Base-by-base conservation (phyloP, 2,888 invertebrate genomes). In the Synanthedon myopaeformis region DNA sequence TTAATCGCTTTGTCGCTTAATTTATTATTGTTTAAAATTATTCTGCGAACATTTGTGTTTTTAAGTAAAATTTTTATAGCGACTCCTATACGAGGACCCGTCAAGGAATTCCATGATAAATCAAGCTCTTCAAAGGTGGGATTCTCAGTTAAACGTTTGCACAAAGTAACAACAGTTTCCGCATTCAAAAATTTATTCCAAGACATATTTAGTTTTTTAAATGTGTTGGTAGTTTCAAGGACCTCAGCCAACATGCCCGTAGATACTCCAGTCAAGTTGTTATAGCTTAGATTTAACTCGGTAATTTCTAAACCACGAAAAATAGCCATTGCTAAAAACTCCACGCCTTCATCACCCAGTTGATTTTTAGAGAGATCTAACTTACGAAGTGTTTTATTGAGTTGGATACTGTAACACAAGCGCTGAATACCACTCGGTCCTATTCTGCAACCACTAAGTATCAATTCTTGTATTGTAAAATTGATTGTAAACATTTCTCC, bases 151-250 rank as follows among this genome's bases (percentile, higher is more conserved):
- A 57, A 53, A n/a, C 42, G 41, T 13, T 12, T 13, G 4, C 54
- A 49, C 6, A 57, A 51, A n/a, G 49, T n/a, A 14, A 48, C 49
- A 5, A 51, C 41, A 6, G 42, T 51, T 41, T 53, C 57, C 1
- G 57, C 54, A 3, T 57, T 55, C 55, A 53, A 56, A 51, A 74
- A 60, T 28, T 64, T 65, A 55, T 76, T 78, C 74, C 73, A 72
- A 0, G 74, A 76, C 14, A 76, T 42, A 57, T 77, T 66, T n/a
- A 75, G 59, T 53, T 69, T 66, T 2, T 68, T 72, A 11, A 68
- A 57, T 14, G 57, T 64, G 49, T 72, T 69, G 53, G 67, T 63
- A 3, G 51, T 54, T 54, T 69, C 66, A 19, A 57, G 19, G 11
- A 54, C 51, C 42, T 51, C 53, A 1, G 54, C 51, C n/a, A 57